Evolutionary conservation across 2,888 invertebrate genomes (phyloP).

Genomic region (Cecidostiba fungosa): DNA sequence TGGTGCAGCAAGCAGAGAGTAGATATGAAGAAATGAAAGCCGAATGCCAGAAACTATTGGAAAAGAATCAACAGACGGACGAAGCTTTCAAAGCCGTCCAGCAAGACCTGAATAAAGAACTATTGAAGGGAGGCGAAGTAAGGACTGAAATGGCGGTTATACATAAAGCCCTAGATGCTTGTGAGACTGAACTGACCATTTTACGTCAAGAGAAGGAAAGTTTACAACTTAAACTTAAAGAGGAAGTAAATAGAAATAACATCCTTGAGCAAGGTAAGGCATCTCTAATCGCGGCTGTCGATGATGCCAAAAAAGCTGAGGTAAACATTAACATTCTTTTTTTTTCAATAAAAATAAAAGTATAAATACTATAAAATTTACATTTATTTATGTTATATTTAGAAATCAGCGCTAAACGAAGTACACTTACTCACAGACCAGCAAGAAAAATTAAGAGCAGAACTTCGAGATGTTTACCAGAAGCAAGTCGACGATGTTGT

Average conservation of each 20-base stretch:
- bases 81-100: constrained; percentile 73
- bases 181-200: constrained; percentile 79
- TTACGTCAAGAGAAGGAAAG: constrained; percentile 81
- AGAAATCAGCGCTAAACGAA: constrained; percentile 80
- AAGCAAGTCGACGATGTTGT: constrained; percentile 91
- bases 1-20: constrained; percentile 75
- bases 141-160: constrained; percentile 76
- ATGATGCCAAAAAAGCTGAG: constrained; percentile 81
- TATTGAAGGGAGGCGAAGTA: constrained; percentile 73
- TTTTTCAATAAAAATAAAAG: neutral
- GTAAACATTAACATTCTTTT: constrained; percentile 67
- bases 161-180: constrained; percentile 77
- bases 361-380: constrained; percentile 5
- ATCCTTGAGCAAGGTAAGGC: constrained; percentile 83
- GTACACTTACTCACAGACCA: constrained; percentile 79
- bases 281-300: constrained; percentile 81
- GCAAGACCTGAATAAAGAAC: constrained; percentile 77
- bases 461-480: constrained; percentile 89
- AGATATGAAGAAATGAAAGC: constrained; percentile 73
- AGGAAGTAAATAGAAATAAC: constrained; percentile 81
- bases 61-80: constrained; percentile 72
- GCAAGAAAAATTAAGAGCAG: constrained; percentile 85
- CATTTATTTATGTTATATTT: constrained; percentile 49
- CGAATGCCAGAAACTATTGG: constrained; percentile 73
- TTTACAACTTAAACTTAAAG: constrained; percentile 81